Evolutionary conservation across 2,888 invertebrate species (phyloP), one percentile per base, ranked within the genome.

Genomic region (Notodonta ziczac): DNA sequence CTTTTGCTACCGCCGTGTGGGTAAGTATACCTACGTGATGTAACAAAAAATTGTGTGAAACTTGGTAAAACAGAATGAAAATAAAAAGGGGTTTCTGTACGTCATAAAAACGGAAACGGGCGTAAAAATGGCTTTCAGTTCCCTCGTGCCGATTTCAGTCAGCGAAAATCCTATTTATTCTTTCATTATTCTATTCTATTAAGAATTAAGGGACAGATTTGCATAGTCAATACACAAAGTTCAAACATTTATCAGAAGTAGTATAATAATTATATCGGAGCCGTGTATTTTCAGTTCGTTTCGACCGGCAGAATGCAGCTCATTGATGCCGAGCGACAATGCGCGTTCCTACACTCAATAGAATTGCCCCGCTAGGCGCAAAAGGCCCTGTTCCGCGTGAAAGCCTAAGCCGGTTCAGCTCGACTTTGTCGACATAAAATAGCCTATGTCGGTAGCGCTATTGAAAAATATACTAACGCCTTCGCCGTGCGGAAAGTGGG

Each of bases 351-450:
- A 80, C 77, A 73, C 82, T 86, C 83, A 85, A 88, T 85, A 82
- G 82, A 83, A 85, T 80, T 80, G 79, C 81, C 75, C 68, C 72
- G 70, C 76, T 67, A 73, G 72, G 78, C 79, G 73, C 69, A 61
- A 85, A 86, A 84, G 83, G 82, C 81, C 73, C 77, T 80, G 84
- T 86, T 86, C 78, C 78, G 82, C 79, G 79, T 85, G 82, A 87
- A 88, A 87, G 87, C 84, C 80, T 83, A 78, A 84, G 82, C 79
- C 81, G 80, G 82, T 84, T 83, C 80, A 78, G 73, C 72, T 80
- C 75, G 60, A 73, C 71, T 71, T 71, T 70, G 70, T 66, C 67
- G 65, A 69, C 74, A 70, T 78, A 79, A 83, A 85, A 83, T 75
- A 78, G 78, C 78, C 74, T 72, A 70, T 69, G 77, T 73, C 68